These are phyloP conservation scores for Microtus montanus DNA, from an alignment of 2,113 vertebrate species.

Conservation along the genomic window DNA sequence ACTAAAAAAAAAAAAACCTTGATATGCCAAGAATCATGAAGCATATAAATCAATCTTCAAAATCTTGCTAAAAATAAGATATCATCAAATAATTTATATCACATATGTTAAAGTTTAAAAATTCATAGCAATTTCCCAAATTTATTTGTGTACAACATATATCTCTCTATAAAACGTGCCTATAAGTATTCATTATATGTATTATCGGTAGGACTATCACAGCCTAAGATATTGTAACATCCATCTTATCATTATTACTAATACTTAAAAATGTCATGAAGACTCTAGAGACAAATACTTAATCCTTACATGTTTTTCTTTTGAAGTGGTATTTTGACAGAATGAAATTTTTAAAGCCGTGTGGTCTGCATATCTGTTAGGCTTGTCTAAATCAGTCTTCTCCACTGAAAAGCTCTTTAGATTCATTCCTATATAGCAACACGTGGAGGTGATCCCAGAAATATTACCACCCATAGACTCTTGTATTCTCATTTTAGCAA, in stretches of 20 bases:
- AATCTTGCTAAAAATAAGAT: not conserved
- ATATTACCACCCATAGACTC: too few relatives aligned
- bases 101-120: not conserved
- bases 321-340: not conserved
- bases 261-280: not conserved
- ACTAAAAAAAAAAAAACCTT: not conserved
- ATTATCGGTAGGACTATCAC: not conserved
- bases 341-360: not conserved
- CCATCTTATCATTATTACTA: not conserved
- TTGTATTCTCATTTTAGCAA: not conserved
- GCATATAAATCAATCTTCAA: not conserved
- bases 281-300: not conserved
- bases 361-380: not conserved
- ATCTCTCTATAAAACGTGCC: not conserved
- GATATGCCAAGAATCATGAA: not conserved
- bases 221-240: not conserved
- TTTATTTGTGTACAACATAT: not conserved
- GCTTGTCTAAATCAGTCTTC: not conserved
- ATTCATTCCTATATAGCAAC: not conserved
- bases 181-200: not conserved
- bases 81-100: not conserved
- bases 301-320: not conserved
- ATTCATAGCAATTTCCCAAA: not conserved
- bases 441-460: not conserved
- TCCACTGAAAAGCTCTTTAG: not conserved